These are phyloP conservation scores for Hermatobates lingyangjiaoensis DNA, from an alignment of 1,140 invertebrate genomes.

Conservation along the genomic window DNA sequence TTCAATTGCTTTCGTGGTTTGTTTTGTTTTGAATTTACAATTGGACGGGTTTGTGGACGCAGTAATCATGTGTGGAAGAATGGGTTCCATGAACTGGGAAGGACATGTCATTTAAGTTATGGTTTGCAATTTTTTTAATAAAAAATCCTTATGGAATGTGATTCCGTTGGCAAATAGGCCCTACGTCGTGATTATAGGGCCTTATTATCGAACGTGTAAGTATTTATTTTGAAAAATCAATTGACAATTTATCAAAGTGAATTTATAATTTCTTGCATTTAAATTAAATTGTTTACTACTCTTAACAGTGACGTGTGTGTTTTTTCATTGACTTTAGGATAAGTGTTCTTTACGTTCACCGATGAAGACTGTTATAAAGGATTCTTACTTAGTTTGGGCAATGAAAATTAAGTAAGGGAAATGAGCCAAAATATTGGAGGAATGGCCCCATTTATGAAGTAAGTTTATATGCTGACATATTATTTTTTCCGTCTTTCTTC, in stretches of 20 bases:
- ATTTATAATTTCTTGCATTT: not conserved
- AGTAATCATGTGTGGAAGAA: constrained; percentile 11
- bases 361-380: constrained; percentile 8
- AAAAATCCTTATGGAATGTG: constrained; percentile 11
- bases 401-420: constrained; percentile 14
- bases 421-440: constrained; percentile 27
- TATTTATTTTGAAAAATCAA: not conserved
- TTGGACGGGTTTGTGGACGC: not conserved
- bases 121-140: no score
- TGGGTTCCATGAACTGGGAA: constrained; percentile 13
- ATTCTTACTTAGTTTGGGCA: constrained; percentile 9
- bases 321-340: constrained; percentile 3
- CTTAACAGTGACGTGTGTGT: not conserved
- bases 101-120: constrained; percentile 16
- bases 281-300: not conserved
- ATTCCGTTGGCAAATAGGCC: constrained; percentile 3
- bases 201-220: constrained; percentile 7
- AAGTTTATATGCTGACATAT: not conserved
- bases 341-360: not conserved
- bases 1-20: no score
- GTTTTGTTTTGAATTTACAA: no score
- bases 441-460: constrained; percentile 29
- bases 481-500: no score
- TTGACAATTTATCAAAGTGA: not conserved
- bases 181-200: constrained; percentile 7